These are phyloP conservation scores for Anolis sagrei DNA, from an alignment of 2,113 vertebrate genomes.

Conservation along the genomic window DNA sequence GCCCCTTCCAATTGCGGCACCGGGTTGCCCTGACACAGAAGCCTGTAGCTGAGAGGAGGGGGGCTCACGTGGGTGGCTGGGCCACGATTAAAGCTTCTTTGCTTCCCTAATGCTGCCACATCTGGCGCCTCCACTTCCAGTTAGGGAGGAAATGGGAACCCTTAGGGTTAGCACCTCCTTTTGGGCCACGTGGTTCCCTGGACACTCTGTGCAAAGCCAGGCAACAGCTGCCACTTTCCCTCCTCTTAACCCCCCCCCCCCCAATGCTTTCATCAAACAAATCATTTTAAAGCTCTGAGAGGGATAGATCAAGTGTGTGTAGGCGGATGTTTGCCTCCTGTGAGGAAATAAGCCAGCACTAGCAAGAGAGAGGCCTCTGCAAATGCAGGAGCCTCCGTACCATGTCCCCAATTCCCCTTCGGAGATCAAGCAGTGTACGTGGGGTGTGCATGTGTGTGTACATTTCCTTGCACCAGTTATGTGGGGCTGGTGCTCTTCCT, in stretches of 20 bases:
- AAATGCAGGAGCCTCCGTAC: neutral
- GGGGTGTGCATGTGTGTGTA: no score
- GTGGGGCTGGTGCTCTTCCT: no score
- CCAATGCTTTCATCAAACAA: constrained; percentile 18
- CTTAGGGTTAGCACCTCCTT: constrained; percentile 40
- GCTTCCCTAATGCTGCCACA: constrained; percentile 65
- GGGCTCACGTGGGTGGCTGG: constrained; percentile 40
- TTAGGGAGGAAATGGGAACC: constrained; percentile 40
- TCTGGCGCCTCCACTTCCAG: constrained; percentile 45
- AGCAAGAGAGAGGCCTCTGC: constrained; percentile 1
- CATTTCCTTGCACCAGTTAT: neutral
- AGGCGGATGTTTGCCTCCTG: constrained; percentile 46
- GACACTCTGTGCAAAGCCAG: constrained; percentile 9
- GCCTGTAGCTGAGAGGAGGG: constrained; percentile 39
- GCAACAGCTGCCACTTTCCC: constrained; percentile 15
- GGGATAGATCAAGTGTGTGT: constrained; percentile 27
- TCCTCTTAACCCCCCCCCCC: constrained; percentile 40
- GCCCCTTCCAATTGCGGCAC: neutral
- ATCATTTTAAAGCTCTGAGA: constrained; percentile 48
- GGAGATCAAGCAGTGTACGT: neutral
- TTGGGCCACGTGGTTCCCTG: neutral
- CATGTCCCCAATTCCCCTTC: neutral
- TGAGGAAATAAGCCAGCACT: constrained; percentile 25
- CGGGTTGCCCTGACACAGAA: constrained; percentile 62
- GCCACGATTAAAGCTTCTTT: constrained; percentile 58